These are phyloP conservation scores for Calephelis perditalis DNA, from an alignment of 2,888 invertebrate species.

Conservation along the genomic window DNA sequence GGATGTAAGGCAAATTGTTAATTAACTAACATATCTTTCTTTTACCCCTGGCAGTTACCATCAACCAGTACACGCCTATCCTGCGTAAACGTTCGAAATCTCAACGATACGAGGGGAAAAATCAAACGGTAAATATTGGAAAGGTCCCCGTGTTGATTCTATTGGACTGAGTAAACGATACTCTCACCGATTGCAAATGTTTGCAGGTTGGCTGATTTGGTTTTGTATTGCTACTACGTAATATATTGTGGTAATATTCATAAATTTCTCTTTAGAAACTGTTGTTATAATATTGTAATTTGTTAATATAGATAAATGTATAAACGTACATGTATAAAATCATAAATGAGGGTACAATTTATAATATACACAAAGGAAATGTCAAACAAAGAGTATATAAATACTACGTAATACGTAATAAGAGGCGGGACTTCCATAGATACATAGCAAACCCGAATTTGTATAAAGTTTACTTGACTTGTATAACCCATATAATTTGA, in stretches of 20 bases:
- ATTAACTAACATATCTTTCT: constrained; percentile 66
- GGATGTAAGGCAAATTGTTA: constrained; percentile 49
- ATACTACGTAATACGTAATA: too few relatives aligned
- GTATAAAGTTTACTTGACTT: too few relatives aligned
- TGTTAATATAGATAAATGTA: too few relatives aligned
- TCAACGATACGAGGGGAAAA: constrained; percentile 66
- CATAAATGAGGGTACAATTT: too few relatives aligned
- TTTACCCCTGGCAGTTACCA: constrained; percentile 59
- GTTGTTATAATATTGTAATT: background rate
- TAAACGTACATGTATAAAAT: too few relatives aligned
- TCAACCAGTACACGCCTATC: constrained; percentile 64
- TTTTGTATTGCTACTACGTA: background rate
- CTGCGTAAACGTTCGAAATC: constrained; percentile 64
- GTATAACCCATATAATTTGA: too few relatives aligned
- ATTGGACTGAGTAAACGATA: constrained; percentile 64
- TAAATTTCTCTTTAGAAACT: background rate
- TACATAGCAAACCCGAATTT: too few relatives aligned
- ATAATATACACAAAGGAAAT: too few relatives aligned
- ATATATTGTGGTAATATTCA: background rate
- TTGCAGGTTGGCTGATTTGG: background rate
- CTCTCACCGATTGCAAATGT: constrained; percentile 9
- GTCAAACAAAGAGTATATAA: too few relatives aligned
- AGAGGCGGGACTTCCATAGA: too few relatives aligned
- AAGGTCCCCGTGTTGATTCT: constrained; percentile 73
- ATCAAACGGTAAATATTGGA: constrained; percentile 75